Percentiles rank a stretch among this genome's conserved stretches.
Conservation (phyloP, 2,113 vertebrate species). For the Uropsilus gracilis region DNA sequence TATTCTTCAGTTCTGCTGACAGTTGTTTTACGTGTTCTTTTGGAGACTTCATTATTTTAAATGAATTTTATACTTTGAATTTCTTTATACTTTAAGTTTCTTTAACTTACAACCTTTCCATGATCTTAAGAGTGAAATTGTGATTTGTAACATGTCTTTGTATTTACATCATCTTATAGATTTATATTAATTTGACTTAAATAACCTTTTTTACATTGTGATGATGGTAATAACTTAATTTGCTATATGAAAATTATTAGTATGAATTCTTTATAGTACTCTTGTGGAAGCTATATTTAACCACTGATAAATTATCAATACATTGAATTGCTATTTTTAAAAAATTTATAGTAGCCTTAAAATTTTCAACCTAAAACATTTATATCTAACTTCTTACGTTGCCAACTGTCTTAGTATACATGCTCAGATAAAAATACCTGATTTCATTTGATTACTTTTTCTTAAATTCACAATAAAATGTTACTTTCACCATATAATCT, state of each 20-base stretch:
- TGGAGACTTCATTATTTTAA: background rate
- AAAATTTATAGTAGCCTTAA: background rate
- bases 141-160: background rate
- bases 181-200: background rate
- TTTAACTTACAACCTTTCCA: background rate
- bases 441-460: background rate
- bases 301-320: background rate
- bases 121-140: background rate
- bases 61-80: background rate
- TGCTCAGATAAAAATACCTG: background rate
- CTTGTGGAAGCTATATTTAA: background rate
- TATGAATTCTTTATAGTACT: too few species aligned
- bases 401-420: background rate
- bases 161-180: background rate
- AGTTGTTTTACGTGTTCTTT: too few species aligned
- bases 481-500: background rate
- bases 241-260: background rate
- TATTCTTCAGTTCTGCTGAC: too few species aligned
- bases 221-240: background rate
- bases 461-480: background rate
- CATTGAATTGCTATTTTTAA: background rate
- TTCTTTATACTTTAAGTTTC: too few species aligned
- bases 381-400: background rate
- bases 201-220: background rate
- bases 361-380: background rate